Evolutionary conservation across 1,140 invertebrate genomes (phyloP).

Genomic region (Ips typographus): DNA sequence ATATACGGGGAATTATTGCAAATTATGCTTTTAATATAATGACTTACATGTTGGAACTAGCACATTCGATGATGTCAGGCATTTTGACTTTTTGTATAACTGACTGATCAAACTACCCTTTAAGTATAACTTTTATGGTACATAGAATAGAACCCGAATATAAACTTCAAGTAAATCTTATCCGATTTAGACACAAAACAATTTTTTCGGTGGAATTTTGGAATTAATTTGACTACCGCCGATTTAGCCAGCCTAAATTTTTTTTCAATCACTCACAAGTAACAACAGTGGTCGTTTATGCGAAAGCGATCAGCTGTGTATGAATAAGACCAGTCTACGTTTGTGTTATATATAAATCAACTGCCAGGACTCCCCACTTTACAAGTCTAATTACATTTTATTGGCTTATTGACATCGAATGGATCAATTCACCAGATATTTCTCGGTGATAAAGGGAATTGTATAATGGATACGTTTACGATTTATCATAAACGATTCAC

Average conservation of each 20-base stretch:
- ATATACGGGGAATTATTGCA: too few relatives aligned
- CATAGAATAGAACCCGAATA: slow-evolving; percentile 50
- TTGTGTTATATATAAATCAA: too few relatives aligned
- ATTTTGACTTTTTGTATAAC: slow-evolving; percentile 36
- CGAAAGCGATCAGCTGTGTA: neutral
- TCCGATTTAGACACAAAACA: slow-evolving; percentile 47
- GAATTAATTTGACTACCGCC: slow-evolving; percentile 35
- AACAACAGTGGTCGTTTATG: neutral
- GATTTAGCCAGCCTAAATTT: slow-evolving; percentile 31
- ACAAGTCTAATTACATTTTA: neutral
- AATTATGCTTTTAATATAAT: slow-evolving; percentile 8
- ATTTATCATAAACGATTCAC: neutral
- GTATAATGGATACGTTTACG: neutral
- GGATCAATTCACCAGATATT: neutral
- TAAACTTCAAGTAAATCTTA: slow-evolving; percentile 46
- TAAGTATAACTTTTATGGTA: slow-evolving; percentile 52
- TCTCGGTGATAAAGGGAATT: neutral
- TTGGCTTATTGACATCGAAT: neutral
- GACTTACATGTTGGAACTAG: slow-evolving; percentile 26
- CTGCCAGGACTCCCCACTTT: neutral
- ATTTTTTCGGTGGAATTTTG: slow-evolving; percentile 27
- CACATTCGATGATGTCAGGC: slow-evolving; percentile 44
- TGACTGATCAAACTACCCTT: neutral
- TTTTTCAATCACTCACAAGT: slow-evolving; percentile 5
- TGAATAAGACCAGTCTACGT: neutral